Conservation (phyloP, 2,113 vertebrate genomes). For the Lanius ludovicianus region DNA sequence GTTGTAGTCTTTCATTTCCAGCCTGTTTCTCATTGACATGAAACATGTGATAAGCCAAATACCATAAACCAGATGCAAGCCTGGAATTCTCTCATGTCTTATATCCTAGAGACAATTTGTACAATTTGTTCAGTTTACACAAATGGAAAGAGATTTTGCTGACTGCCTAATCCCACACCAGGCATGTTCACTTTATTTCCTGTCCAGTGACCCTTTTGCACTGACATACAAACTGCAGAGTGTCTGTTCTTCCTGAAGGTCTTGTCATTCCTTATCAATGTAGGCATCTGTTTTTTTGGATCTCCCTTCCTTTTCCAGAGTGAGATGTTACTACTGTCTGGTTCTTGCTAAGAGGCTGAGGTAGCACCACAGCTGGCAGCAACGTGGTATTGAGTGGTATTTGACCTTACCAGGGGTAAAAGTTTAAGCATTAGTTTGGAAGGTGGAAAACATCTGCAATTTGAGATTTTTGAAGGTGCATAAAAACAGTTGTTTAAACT, state of each 20-base stretch:
- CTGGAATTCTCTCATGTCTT: constrained; percentile 47
- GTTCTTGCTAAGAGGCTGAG: constrained; percentile 15
- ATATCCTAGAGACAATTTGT: constrained; percentile 47
- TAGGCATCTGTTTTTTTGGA: constrained; percentile 57
- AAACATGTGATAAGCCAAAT: constrained; percentile 36
- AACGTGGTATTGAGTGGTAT: not conserved
- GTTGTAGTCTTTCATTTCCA: constrained; percentile 6
- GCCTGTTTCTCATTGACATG: constrained; percentile 51
- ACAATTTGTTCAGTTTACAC: constrained; percentile 60
- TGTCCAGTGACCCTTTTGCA: constrained; percentile 53
- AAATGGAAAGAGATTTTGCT: constrained; percentile 41
- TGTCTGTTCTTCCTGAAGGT: constrained; percentile 56
- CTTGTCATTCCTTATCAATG: constrained; percentile 47
- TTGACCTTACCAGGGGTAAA: not conserved
- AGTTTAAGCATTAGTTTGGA: not conserved
- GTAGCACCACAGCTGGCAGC: not conserved
- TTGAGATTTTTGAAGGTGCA: not conserved
- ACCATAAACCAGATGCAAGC: constrained; percentile 47
- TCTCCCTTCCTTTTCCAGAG: constrained; percentile 45
- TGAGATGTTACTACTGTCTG: constrained; percentile 30
- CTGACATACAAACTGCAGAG: constrained; percentile 44
- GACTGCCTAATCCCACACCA: constrained; percentile 44
- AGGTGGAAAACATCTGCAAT: not conserved
- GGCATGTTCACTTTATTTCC: constrained; percentile 46
- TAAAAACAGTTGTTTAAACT: not conserved